phyloP scores from a whole-genome alignment of 2,113 vertebrate species.

The Garra rufa region DNA sequence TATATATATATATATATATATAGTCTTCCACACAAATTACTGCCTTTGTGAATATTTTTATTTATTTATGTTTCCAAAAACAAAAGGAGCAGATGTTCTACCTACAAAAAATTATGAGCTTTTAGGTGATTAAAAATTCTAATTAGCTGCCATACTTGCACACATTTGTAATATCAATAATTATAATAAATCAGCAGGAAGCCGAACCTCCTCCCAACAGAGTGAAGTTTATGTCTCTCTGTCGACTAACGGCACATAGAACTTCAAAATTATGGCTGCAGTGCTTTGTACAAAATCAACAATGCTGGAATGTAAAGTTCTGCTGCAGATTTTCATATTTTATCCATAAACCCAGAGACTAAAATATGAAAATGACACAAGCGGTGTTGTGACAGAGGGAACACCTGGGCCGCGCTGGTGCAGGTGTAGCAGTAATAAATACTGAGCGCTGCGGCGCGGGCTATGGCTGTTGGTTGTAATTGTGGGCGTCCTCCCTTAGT shows the following conservation, averaged over 20 bases:
- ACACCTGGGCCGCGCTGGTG: constrained; percentile 62
- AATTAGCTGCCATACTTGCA: not conserved
- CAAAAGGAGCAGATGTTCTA: not conserved
- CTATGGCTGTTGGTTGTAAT: constrained; percentile 73
- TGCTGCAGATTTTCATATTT: not conserved
- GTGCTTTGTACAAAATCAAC: not conserved
- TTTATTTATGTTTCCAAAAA: not conserved
- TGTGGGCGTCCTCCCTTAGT: constrained; percentile 76
- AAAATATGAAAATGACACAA: constrained; percentile 51
- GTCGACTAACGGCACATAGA: not conserved
- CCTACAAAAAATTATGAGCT: not conserved
- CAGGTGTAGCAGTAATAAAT: constrained; percentile 75
- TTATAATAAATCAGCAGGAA: constrained; percentile 11
- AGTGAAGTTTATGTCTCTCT: not conserved
- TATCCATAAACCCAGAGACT: constrained; percentile 40
- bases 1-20: no score
- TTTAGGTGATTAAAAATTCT: constrained; percentile 10
- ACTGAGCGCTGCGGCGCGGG: constrained; percentile 56
- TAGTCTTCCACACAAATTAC: not conserved
- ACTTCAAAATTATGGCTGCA: not conserved
- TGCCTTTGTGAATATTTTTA: not conserved
- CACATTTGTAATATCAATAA: constrained; percentile 4
- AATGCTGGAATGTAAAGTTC: not conserved
- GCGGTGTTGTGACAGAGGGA: constrained; percentile 39
- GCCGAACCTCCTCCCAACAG: not conserved